These are phyloP conservation scores for Xiphorhynchus elegans DNA, from an alignment of 2,113 vertebrate species.

Conservation along the genomic window DNA sequence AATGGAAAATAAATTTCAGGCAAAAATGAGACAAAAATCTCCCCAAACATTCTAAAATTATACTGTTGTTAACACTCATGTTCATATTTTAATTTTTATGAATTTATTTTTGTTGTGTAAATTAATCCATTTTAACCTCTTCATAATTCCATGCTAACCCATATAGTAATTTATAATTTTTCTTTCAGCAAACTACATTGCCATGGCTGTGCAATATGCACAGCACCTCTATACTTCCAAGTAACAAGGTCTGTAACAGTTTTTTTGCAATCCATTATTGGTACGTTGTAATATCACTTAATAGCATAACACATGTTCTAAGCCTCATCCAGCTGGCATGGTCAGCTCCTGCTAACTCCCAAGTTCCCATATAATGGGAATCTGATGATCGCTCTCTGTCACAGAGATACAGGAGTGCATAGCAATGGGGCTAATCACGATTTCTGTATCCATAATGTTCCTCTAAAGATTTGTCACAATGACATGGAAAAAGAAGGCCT, in stretches of 20 bases:
- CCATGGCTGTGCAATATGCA: background rate
- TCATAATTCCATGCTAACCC: background rate
- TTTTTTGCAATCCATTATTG: conserved; percentile 39
- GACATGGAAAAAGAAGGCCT: background rate
- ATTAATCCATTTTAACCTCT: background rate
- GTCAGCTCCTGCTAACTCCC: conserved; percentile 27
- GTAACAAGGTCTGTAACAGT: background rate
- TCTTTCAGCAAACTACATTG: background rate
- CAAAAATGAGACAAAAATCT: background rate
- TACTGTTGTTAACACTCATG: background rate
- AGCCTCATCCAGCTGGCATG: conserved; percentile 54
- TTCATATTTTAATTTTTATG: background rate
- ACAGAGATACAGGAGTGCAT: conserved; percentile 1
- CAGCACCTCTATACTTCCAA: background rate
- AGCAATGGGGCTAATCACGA: conserved; percentile 43
- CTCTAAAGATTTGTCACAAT: background rate
- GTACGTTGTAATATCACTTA: conserved; percentile 19
- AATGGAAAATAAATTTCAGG: background rate
- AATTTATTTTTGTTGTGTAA: background rate
- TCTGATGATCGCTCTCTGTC: background rate
- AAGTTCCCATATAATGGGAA: conserved; percentile 46
- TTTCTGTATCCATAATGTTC: background rate
- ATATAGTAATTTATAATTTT: background rate
- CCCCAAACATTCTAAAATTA: background rate
- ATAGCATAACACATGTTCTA: conserved; percentile 55